phyloP scores from a whole-genome alignment of 1,140 invertebrate species.

The Tetragonula clypearis region DNA sequence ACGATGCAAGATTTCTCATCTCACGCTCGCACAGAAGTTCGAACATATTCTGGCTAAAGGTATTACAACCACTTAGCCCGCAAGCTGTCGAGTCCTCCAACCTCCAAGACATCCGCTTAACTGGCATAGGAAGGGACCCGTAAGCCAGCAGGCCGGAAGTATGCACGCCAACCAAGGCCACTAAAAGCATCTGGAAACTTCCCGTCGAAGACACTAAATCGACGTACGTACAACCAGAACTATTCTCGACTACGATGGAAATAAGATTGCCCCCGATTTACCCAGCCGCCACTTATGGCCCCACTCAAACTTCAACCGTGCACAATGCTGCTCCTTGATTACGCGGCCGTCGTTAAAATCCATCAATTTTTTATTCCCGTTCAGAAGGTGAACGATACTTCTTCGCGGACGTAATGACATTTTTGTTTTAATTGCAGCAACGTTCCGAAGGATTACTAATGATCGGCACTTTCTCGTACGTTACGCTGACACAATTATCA shows the following conservation, averaged over 20 bases:
- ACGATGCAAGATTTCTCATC: constrained; percentile 1
- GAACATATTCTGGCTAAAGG: constrained; percentile 59
- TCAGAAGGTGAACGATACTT: not conserved
- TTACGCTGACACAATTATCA: no score
- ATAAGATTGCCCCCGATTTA: constrained; percentile 38
- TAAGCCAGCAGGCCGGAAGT: constrained; percentile 60
- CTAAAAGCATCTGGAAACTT: constrained; percentile 68
- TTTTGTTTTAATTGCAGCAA: not conserved
- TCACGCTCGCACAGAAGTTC: constrained; percentile 16
- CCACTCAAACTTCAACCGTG: constrained; percentile 4
- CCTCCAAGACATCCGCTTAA: constrained; percentile 76
- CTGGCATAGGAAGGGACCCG: constrained; percentile 72
- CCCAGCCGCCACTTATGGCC: constrained; percentile 21
- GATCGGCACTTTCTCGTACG: no score
- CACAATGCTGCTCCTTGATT: not conserved
- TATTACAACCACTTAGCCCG: constrained; percentile 71
- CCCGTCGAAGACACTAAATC: constrained; percentile 59
- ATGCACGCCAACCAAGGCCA: constrained; percentile 52
- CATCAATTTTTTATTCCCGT: not conserved
- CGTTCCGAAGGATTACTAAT: no score
- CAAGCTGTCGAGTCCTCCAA: constrained; percentile 72
- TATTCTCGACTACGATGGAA: constrained; percentile 32
- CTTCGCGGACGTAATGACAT: not conserved
- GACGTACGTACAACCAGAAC: constrained; percentile 46
- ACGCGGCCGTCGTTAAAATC: not conserved